Base-by-base conservation (phyloP, 2,888 invertebrate species). In the Heliconius ismenius region DNA sequence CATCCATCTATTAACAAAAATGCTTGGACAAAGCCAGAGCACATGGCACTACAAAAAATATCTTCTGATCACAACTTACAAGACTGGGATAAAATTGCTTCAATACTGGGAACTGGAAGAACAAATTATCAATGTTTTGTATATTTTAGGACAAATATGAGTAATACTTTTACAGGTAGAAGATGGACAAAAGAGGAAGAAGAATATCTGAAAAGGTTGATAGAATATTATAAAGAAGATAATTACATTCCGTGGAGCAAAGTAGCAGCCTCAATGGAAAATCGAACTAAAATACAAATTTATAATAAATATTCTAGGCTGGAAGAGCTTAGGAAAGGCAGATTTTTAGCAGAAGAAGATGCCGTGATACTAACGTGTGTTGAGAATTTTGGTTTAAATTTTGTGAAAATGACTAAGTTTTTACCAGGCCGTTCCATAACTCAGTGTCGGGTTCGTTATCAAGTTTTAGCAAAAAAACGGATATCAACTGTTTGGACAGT, bases 131-230 rank as follows among this genome's bases (percentile, higher is more conserved):
- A 96, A 82, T 96, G 96, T 82, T 96, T 96, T 86, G 94, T 96
- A 4, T 95, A 96, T 82, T 96, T 95, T 83, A 94, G 95, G 69
- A 95, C 95, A 3, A 94, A 94, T 62, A 89, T 95, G 83, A 85
- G 84, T 64, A 89, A 85, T 54, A 82, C 83, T 21, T 83, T 83
- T 9, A 85, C 82, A 43, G 87, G 89, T 2, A 88, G 87, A 1
- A 95, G 94, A 80, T 98, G 98, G 96, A 94, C 95, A 0, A 85
- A 89, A 18, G 95, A 95, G 68, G 98, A 98, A 86, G 96, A 97
- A 82, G 91, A 95, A 73, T 93, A 95, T 70, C 90, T 98, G 4
- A 85, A 94, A 58, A 92, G 95, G 75, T 88, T 96, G 2, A 95
- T 98, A 0, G 94, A 96, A n/a, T 91, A 90, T 79, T 95, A 95